Percentiles rank a stretch among this genome's conserved stretches.
Conservation (phyloP, 2,888 invertebrate species). For the Pterobdella sp. region DNA sequence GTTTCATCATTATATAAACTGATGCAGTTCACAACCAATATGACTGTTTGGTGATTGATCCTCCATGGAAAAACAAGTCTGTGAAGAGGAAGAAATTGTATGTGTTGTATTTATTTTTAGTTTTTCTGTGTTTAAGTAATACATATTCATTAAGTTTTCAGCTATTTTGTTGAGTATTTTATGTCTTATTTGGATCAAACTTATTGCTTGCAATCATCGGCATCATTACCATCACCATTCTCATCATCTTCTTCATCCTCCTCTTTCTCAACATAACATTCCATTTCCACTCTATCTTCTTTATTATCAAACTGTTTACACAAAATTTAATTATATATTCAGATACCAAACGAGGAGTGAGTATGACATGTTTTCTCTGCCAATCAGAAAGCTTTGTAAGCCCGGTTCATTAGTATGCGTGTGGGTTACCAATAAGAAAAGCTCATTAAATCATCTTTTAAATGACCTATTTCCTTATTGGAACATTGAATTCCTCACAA, state of each 20-base stretch:
- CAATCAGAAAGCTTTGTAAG: slow-evolving; percentile 55
- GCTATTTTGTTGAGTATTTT: too few relatives aligned
- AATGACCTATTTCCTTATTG: slow-evolving; percentile 67
- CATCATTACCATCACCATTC: background rate
- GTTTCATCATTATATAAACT: too few relatives aligned
- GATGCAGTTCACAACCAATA: too few relatives aligned
- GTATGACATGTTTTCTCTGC: slow-evolving; percentile 64
- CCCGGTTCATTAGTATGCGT: slow-evolving; percentile 66
- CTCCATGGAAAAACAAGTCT: slow-evolving; percentile 93
- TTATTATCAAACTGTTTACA: background rate
- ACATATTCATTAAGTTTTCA: too few relatives aligned
- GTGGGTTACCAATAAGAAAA: slow-evolving; percentile 82
- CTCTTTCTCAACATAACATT: background rate
- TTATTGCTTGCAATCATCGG: background rate
- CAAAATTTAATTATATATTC: slow-evolving; percentile 32
- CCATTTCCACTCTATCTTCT: background rate
- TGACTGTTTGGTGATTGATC: slow-evolving; percentile 80
- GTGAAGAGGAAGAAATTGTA: slow-evolving; percentile 62
- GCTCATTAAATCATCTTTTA: slow-evolving; percentile 61
- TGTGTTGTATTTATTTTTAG: slow-evolving; percentile 32
- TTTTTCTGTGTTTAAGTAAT: too few relatives aligned
- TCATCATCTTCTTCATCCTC: background rate
- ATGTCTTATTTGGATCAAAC: too few relatives aligned
- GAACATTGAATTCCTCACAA: slow-evolving; percentile 65
- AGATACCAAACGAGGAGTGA: slow-evolving; percentile 75